Percentiles rank a stretch among this genome's conserved stretches.
These are phyloP conservation scores for Dendropsophus ebraccatus DNA, from an alignment of 2,113 vertebrate species.

Conservation along the genomic window DNA sequence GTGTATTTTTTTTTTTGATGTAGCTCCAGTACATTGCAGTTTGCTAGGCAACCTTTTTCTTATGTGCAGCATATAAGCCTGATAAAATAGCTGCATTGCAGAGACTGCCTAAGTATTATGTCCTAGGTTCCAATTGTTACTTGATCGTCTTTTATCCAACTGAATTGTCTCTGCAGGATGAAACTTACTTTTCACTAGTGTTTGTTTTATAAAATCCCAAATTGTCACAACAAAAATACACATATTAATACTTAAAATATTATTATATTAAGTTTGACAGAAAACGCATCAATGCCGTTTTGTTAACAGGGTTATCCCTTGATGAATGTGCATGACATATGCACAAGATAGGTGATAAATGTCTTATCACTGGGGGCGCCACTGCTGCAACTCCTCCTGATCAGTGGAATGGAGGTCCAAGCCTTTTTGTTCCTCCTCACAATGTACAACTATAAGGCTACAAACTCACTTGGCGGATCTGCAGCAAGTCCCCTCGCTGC, in stretches of 20 bases:
- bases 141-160: not conserved
- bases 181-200: not conserved
- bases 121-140: constrained; percentile 26
- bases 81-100: constrained; percentile 53
- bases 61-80: constrained; percentile 14
- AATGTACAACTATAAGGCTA: no score
- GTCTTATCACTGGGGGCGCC: no score
- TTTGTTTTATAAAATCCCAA: not conserved
- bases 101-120: constrained; percentile 24
- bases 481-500: no score
- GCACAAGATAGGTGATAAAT: no score
- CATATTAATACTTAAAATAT: not conserved
- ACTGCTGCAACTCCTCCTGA: no score
- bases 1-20: not conserved
- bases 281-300: not conserved
- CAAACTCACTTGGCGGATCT: no score
- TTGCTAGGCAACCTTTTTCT: constrained; percentile 42
- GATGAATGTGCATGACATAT: no score
- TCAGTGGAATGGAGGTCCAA: no score
- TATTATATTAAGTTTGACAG: not conserved
- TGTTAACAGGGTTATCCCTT: no score
- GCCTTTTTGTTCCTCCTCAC: no score
- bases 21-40: not conserved
- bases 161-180: constrained; percentile 20
- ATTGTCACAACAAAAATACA: not conserved